Evolutionary conservation across 1,140 invertebrate species (phyloP).

Genomic region (Chelonus insularis): DNA sequence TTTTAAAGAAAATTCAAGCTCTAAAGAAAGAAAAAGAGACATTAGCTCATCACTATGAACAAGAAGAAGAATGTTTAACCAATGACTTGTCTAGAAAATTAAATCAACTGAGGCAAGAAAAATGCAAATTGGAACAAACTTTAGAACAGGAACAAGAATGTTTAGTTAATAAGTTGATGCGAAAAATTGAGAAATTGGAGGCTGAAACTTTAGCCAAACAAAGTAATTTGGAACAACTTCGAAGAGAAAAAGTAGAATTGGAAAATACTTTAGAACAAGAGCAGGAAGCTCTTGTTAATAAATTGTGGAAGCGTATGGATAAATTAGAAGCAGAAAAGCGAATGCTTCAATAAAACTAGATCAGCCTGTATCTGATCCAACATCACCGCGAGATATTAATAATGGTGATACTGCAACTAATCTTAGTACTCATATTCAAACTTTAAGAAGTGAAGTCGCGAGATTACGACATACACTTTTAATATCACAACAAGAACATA

Average conservation of each 20-base stretch:
- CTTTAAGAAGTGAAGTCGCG: slow-evolving; percentile 85
- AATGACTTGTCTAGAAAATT: slow-evolving; percentile 97
- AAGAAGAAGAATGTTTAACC: slow-evolving; percentile 98
- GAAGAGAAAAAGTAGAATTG: slow-evolving; percentile 93
- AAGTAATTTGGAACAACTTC: slow-evolving; percentile 89
- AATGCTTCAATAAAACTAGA: slow-evolving; percentile 92
- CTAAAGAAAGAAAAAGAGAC: slow-evolving; percentile 99
- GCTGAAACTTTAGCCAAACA: slow-evolving; percentile 94
- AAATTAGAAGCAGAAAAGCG: slow-evolving; percentile 96
- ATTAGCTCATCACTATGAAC: slow-evolving; percentile 96
- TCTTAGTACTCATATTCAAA: slow-evolving; percentile 91
- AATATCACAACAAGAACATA: slow-evolving; percentile 75
- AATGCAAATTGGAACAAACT: slow-evolving; percentile 90
- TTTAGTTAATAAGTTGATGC: slow-evolving; percentile 95
- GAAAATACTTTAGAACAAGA: slow-evolving; percentile 98
- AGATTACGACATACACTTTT: slow-evolving; percentile 76
- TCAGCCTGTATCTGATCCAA: slow-evolving; percentile 90
- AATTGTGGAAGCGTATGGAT: slow-evolving; percentile 98
- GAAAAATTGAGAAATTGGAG: slow-evolving; percentile 97
- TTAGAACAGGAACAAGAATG: slow-evolving; percentile 98
- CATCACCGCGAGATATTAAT: slow-evolving; percentile 84
- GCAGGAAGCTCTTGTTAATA: slow-evolving; percentile 96
- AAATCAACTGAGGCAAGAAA: slow-evolving; percentile 76
- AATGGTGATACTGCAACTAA: slow-evolving; percentile 90
- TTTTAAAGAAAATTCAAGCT: slow-evolving; percentile 97